Base-by-base conservation (phyloP, 2,797 vertebrate species). In the Pitangus sulphuratus region DNA sequence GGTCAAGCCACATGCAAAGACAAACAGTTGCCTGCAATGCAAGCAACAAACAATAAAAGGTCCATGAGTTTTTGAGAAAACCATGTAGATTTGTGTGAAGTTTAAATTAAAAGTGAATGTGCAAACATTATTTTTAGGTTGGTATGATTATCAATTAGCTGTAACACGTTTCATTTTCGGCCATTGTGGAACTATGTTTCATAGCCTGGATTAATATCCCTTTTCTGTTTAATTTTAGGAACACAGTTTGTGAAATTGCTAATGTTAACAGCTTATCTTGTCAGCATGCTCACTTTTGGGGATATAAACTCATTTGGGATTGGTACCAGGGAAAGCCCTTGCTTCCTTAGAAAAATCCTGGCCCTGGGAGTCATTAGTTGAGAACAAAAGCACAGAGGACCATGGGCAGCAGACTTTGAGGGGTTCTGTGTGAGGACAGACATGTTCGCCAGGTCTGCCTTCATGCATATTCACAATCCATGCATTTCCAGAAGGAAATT, bases 391-490 rank as follows among this genome's bases (percentile, higher is more conserved):
- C 17, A 5, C 11, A 25, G 24, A 50, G 57, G 28, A 48, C 68
- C 15, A 6, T 0, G 30, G 51, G 37, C 10, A 51, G 70, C 15
- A 64, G 33, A 31, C 4, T 71, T 4, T 40, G 74, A 75, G 42
- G 58, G 15, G 18, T 70, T 39, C 35, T 70, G n/a, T 80, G 40
- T 20, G 53, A 60, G 75, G 37, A 48, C 45, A 77, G 44, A 35
- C 1, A 1, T 15, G 9, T 30, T 50, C 44, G 40, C 40, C 2
- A 4, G 22, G 1, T 84, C 33, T 65, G 26, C 2, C 3, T 66
- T 89, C 8, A 2, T 35, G 25, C 19, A n/a, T 26, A 10, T 69
- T 76, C 30, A 7, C 70, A 48, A 20, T 48, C 11, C 2, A 2
- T 58, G 22, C 12, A 15, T 54, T 90, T 84, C 64, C 35, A 84